Conservation (phyloP, 2,113 vertebrate species). For the Microtus pennsylvanicus region DNA sequence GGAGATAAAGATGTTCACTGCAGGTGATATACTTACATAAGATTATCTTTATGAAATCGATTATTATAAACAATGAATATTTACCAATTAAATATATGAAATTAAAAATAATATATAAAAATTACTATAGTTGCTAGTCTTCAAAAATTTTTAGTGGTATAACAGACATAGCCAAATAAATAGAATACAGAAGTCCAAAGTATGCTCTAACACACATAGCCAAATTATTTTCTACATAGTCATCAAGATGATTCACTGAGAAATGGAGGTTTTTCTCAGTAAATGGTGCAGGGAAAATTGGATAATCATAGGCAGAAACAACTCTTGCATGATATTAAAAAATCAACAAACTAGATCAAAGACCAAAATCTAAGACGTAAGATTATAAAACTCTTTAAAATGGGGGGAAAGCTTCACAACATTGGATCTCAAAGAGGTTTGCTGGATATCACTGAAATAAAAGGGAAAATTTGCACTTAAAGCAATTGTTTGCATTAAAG, state of each 20-base stretch:
- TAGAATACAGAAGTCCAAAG: neutral
- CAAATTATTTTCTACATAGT: neutral
- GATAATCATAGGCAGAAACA: neutral
- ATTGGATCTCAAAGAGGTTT: neutral
- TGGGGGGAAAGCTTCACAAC: neutral
- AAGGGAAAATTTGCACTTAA: neutral
- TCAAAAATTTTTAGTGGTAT: neutral
- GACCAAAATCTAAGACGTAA: neutral
- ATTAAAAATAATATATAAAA: neutral
- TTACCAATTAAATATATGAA: neutral
- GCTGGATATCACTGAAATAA: neutral
- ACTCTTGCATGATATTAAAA: neutral
- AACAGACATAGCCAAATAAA: neutral
- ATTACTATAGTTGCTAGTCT: no score
- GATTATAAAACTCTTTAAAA: neutral
- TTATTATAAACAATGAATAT: no score
- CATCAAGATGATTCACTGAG: neutral
- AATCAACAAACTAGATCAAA: slow-evolving; percentile 13
- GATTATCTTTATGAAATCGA: neutral
- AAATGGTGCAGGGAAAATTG: neutral
- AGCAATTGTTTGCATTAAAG: neutral
- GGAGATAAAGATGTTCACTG: no score
- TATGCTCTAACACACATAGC: neutral
- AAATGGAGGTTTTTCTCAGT: neutral
- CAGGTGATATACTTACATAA: neutral